Conservation (phyloP, 2,888 invertebrate species). For the Magallana nippona region DNA sequence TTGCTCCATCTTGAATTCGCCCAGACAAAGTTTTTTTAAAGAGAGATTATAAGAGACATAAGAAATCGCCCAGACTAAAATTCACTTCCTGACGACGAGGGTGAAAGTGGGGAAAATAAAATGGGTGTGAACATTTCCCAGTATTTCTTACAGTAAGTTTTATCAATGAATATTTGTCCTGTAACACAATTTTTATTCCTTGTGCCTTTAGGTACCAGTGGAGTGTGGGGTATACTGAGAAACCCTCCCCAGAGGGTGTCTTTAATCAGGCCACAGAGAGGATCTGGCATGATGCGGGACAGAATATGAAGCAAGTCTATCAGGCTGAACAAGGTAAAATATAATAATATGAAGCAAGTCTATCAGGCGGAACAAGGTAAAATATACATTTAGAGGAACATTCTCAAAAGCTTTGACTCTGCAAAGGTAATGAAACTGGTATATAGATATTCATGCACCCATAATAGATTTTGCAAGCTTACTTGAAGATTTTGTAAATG, state of each 20-base stretch:
- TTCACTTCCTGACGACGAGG: too few relatives aligned
- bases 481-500: neutral
- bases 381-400: neutral
- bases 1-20: too few relatives aligned
- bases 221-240: slow-evolving; percentile 43
- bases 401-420: neutral
- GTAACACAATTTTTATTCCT: neutral
- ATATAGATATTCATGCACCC: too few relatives aligned
- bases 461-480: too few relatives aligned
- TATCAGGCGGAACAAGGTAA: slow-evolving; percentile 21
- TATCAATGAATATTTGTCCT: neutral
- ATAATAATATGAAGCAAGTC: slow-evolving; percentile 27
- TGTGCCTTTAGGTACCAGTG: slow-evolving; percentile 48
- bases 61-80: too few relatives aligned
- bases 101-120: too few relatives aligned
- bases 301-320: slow-evolving; percentile 29
- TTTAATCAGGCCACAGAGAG: slow-evolving; percentile 52
- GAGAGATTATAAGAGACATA: too few relatives aligned
- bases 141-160: too few relatives aligned
- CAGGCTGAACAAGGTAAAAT: slow-evolving; percentile 19
- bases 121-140: too few relatives aligned
- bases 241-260: slow-evolving; percentile 51
- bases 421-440: too few relatives aligned
- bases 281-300: slow-evolving; percentile 59
- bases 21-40: too few relatives aligned